Percentiles rank a stretch among this genome's conserved stretches.
Evolutionary conservation across 2,888 invertebrate genomes (phyloP).

Genomic region (Caenorhabditis sp.): DNA sequence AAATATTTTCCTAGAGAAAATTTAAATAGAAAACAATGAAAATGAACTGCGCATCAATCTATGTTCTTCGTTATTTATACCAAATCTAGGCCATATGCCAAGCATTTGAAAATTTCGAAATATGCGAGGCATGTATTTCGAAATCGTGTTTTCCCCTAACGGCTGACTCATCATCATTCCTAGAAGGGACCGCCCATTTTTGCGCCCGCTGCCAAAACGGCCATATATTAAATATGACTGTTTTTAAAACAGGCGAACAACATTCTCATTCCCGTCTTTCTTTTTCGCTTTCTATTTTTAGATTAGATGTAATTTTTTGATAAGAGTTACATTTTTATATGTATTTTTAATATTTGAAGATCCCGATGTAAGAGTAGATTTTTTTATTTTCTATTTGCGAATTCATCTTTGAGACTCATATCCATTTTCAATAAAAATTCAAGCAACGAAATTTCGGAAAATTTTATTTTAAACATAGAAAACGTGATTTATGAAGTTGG

Average conservation of each 20-base stretch:
- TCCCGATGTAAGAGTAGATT: too few species aligned
- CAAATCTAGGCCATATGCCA: not conserved
- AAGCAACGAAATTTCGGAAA: too few species aligned
- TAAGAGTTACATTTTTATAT: not conserved
- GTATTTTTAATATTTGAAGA: too few species aligned
- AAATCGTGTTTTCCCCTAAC: not conserved
- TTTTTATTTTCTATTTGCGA: too few species aligned
- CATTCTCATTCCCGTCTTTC: not conserved
- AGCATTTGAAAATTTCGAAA: not conserved
- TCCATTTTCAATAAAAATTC: too few species aligned
- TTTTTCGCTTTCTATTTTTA: not conserved
- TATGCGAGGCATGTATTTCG: not conserved
- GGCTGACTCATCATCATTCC: not conserved
- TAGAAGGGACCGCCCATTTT: not conserved
- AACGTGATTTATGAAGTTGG: too few species aligned
- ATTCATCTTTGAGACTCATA: too few species aligned
- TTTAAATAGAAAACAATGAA: not conserved
- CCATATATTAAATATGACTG: not conserved
- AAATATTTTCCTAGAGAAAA: not conserved
- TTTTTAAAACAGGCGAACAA: not conserved
- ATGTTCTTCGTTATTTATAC: not conserved
- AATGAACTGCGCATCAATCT: not conserved
- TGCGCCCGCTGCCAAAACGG: not conserved
- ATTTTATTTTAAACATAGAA: too few species aligned
- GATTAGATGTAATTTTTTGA: not conserved